phyloP scores from a whole-genome alignment of 1,140 invertebrate species.

The Eufriesea mexicana region DNA sequence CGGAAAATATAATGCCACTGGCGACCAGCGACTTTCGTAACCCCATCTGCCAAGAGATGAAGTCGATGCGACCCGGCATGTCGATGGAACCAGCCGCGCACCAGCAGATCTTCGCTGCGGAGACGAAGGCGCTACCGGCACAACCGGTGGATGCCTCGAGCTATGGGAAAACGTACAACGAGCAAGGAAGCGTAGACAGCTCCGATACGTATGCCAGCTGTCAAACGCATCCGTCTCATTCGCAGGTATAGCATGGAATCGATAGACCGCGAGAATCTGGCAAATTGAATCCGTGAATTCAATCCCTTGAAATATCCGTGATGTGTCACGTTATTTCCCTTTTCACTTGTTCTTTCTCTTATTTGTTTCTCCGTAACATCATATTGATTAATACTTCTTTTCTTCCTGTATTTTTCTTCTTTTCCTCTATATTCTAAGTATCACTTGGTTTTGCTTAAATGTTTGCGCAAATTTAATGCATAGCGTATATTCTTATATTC shows the following conservation, averaged over 20 bases:
- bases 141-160: constrained; percentile 43
- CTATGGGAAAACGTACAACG: constrained; percentile 83
- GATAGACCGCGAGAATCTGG: background rate
- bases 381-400: background rate
- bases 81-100: background rate
- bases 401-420: background rate
- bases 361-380: background rate
- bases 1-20: constrained; percentile 92
- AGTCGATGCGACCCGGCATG: constrained; percentile 80
- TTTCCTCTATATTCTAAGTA: too few species aligned
- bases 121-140: constrained; percentile 58
- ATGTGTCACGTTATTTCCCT: background rate
- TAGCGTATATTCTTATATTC: background rate
- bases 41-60: constrained; percentile 91
- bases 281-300: background rate
- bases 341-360: background rate
- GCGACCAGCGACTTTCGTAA: constrained; percentile 90
- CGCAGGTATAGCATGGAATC: constrained; percentile 79
- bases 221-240: constrained; percentile 96
- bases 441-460: too few species aligned
- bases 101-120: constrained; percentile 30
- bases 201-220: constrained; percentile 97
- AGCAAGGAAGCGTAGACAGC: constrained; percentile 90
- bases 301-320: background rate
- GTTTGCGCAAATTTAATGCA: too few species aligned